A percentile compares a stretch with the other conserved stretches of the same genome.
phyloP scores from a whole-genome alignment of 2,797 vertebrate genomes.

The Melanotaenia nigrans region DNA sequence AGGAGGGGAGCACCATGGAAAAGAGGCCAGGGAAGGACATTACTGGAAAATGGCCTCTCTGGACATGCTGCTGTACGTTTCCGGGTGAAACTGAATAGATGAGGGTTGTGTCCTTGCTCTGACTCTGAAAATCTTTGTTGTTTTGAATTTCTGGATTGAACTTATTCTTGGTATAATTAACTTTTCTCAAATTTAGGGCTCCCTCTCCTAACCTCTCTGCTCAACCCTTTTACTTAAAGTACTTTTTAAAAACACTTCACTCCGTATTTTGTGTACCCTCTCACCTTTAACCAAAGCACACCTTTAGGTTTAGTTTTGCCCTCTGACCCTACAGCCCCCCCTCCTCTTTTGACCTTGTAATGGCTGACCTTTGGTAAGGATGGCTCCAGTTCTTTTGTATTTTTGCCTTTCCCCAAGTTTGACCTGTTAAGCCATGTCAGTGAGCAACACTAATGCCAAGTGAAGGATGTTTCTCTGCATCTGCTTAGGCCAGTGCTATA shows the following conservation, averaged over 20 bases:
- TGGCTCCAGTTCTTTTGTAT: slow-evolving; percentile 25
- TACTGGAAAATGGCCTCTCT: slow-evolving; percentile 44
- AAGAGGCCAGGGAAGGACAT: slow-evolving; percentile 57
- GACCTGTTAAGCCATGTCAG: slow-evolving; percentile 22
- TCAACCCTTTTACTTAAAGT: slow-evolving; percentile 51
- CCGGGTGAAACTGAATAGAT: slow-evolving; percentile 48
- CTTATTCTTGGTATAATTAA: slow-evolving; percentile 36
- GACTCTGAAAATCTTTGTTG: slow-evolving; percentile 53
- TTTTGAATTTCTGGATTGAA: slow-evolving; percentile 42
- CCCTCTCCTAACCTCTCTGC: slow-evolving; percentile 40
- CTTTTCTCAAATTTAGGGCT: slow-evolving; percentile 45
- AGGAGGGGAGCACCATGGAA: slow-evolving; percentile 43
- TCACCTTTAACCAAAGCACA: slow-evolving; percentile 60
- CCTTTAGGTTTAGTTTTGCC: slow-evolving; percentile 35
- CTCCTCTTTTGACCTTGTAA: slow-evolving; percentile 62
- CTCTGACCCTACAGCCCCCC: slow-evolving; percentile 48
- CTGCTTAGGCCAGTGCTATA: not conserved
- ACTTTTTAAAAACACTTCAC: slow-evolving; percentile 25
- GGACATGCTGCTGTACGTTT: slow-evolving; percentile 33
- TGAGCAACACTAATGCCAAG: slow-evolving; percentile 9
- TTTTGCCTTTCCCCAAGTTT: slow-evolving; percentile 31
- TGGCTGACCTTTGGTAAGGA: slow-evolving; percentile 42
- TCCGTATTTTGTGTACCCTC: slow-evolving; percentile 42
- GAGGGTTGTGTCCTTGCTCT: slow-evolving; percentile 53
- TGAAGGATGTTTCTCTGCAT: slow-evolving; percentile 1